Evolutionary conservation across 2,888 invertebrate species (phyloP), one percentile per base, ranked within the genome.

Genomic region (Oxytorus armatus): DNA sequence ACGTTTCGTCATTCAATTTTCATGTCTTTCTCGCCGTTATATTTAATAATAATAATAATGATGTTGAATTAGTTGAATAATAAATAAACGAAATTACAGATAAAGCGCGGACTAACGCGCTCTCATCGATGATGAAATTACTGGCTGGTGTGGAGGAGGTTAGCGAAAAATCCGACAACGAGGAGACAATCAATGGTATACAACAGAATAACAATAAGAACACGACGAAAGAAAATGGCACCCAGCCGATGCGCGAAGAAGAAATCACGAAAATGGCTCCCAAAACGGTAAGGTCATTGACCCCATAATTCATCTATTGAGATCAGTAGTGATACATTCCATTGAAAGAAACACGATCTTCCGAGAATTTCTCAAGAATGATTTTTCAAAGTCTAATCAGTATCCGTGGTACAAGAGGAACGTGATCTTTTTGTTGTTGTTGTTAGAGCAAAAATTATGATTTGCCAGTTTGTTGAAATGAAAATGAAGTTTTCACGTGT

Each of bases 91-190:
- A n/a, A n/a, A n/a, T n/a, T n/a, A n/a, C n/a, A n/a, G n/a, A n/a
- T n/a, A 49, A n/a, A 49, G 44, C 61, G 63, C 42, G 65, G 36
- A 36, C 10, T 0, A 7, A 44, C 10, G 44, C 68, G 68, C 65
- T 76, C 77, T 77, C 63, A 75, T 82, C 87, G 85, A 92, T 91
- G 89, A 92, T 91, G 91, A 92, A 91, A 91, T 85, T 92, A 90
- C 81, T 92, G 85, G 90, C 91, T 53, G 91, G 90, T 61, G 90
- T 91, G 61, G 91, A 89, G 85, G 86, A 88, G 82, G 85, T 86
- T 68, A 84, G 83, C 61, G 85, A 89, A 72, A 69, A 69, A 33
- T 1, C 4, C 23, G 77, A 63, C 29, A 51, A 14, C 10, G 85
- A 88, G 68, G 85, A 84, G 44, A 85, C 77, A 3, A 81, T 70